Percentiles rank a stretch among this genome's conserved stretches.
Evolutionary conservation across 2,888 invertebrate genomes (phyloP).

Genomic region (Hanleya hanleyi): DNA sequence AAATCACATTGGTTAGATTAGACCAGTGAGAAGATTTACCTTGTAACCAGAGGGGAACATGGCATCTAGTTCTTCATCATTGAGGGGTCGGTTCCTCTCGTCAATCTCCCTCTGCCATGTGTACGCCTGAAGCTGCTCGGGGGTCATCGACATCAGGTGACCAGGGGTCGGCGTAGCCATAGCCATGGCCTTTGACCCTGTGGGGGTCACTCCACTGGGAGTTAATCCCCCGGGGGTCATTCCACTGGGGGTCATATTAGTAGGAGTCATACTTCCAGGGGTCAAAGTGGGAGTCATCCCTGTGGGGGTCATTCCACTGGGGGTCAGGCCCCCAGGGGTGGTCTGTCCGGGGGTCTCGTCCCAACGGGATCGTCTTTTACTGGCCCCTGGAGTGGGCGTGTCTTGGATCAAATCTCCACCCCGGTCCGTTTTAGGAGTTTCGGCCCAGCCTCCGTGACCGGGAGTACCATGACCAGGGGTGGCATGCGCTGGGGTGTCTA

Average conservation of each 20-base stretch:
- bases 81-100: slow-evolving; percentile 95
- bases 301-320: slow-evolving; percentile 68
- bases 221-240: slow-evolving; percentile 68
- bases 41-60: slow-evolving; percentile 99
- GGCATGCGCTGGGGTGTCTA: slow-evolving; percentile 95
- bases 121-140: slow-evolving; percentile 98
- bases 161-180: slow-evolving; percentile 98
- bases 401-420: slow-evolving; percentile 81
- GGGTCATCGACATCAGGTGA: slow-evolving; percentile 98
- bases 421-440: slow-evolving; percentile 97
- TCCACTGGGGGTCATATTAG: slow-evolving; percentile 81
- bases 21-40: too few species aligned
- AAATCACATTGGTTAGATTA: too few species aligned
- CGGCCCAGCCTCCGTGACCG: slow-evolving; percentile 88
- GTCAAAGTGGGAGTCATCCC: slow-evolving; percentile 78
- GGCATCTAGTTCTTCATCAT: slow-evolving; percentile 97
- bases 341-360: slow-evolving; percentile 92
- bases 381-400: slow-evolving; percentile 94
- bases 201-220: slow-evolving; percentile 74
- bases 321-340: slow-evolving; percentile 74
- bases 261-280: slow-evolving; percentile 74
- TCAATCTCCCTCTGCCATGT: slow-evolving; percentile 99
- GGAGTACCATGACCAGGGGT: slow-evolving; percentile 92
- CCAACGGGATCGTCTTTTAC: slow-evolving; percentile 97
- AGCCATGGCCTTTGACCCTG: slow-evolving; percentile 92